Base-by-base conservation (phyloP, 1,140 invertebrate genomes). In the Camponotus floridanus region DNA sequence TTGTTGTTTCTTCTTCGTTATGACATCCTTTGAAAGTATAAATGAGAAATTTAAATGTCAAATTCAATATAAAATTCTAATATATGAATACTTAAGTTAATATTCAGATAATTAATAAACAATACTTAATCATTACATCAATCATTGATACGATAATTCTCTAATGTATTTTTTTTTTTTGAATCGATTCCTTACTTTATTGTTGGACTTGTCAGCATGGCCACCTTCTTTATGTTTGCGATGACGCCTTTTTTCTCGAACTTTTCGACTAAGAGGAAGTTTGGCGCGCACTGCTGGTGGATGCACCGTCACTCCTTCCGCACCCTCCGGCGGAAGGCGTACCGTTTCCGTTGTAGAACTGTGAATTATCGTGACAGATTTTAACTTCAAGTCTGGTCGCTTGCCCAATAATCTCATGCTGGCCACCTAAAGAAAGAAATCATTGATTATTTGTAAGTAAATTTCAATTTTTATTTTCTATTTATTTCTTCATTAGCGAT, bases 311-410 rank as follows among this genome's bases (percentile, higher is more conserved):
- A 95, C 94, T 8, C 97, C 97, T 89, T 96, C 97, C 89, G 97
- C 96, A 78, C 96, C 96, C 86, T 97, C 97, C 86, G 97, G 96
- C 1, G 97, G 97, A 86, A 98, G 94, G 7, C 97, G 96, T 86
- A 98, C 97, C 65, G 97, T 97, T 95, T 98, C 97, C 61, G 97
- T 98, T 83, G 97, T 97, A 86, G 97, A 97, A 92, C 97, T 98
- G 96, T 98, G 97, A 90, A 98, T 98, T 94, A 98, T 98, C 87
- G 97, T 98, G 84, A 98, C 96, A 15, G 97, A 97, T 94, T 98
- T 98, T 91, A 97, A 96, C 94, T 98, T 98, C 94, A 96, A 95
- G 92, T 97, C 97, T 90, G 97, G 96, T 61, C 96, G 96, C 88
- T 98, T 98, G 89, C 97, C 97, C 88, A 98, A 95, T 88, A 97